Evolutionary conservation across 2,888 invertebrate species (phyloP).

Genomic region (Campaea margaritaria): DNA sequence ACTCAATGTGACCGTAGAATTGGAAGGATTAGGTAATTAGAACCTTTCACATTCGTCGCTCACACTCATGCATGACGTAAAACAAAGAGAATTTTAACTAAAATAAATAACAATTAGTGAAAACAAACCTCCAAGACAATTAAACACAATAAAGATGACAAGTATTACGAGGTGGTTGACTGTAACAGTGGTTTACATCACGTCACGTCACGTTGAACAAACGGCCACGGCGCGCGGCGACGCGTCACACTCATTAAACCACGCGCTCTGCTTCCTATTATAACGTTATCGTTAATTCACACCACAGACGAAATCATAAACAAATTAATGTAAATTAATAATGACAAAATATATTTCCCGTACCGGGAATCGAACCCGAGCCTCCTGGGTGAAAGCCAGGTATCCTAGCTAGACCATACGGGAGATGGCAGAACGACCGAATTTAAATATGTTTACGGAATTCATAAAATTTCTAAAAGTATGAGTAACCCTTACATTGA

Average conservation of each 20-base stretch:
- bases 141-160: neutral
- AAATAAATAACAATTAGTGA: neutral
- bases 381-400: slow-evolving; percentile 89
- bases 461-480: too few species aligned
- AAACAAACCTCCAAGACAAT: neutral
- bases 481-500: too few species aligned
- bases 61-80: too few species aligned
- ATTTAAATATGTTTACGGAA: too few species aligned
- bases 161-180: slow-evolving; percentile 9
- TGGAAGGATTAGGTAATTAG: too few species aligned
- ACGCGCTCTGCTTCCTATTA: slow-evolving; percentile 11
- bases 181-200: slow-evolving; percentile 2
- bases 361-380: slow-evolving; percentile 86
- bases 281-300: slow-evolving; percentile 6
- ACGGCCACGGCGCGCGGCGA: neutral
- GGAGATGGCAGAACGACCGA: slow-evolving; percentile 32
- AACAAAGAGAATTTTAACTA: neutral
- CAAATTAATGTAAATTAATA: neutral
- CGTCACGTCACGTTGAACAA: slow-evolving; percentile 10
- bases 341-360: slow-evolving; percentile 44
- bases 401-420: slow-evolving; percentile 88
- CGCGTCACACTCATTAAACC: slow-evolving; percentile 7
- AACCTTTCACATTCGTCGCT: too few species aligned
- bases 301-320: neutral
- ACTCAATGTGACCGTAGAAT: too few species aligned